Evolutionary conservation across 2,797 vertebrate species (phyloP), one percentile per base, ranked within the genome.

Genomic region (Apodemus agrarius): DNA sequence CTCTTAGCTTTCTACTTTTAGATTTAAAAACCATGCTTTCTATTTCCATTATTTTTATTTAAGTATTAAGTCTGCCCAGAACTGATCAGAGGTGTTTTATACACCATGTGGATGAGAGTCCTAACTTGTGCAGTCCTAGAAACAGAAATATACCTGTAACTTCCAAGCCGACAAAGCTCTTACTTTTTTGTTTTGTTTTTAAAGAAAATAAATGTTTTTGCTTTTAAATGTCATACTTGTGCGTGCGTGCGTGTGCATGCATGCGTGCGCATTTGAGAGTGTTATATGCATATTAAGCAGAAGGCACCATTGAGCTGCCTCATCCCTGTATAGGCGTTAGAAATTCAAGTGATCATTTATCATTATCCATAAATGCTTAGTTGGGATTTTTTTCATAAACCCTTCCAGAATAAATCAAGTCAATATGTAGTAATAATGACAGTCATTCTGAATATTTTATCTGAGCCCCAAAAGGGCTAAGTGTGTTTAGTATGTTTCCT

Each of bases 11-110:
- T 96, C 29, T 69, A 59, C 16, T 2, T 94, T 80, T 94, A 92
- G 3, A 82, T 96, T 96, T 91, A 95, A 93, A 52, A 82, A 95
- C 8, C 24, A 40, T 92, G 26, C 67, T 93, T 93, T 82, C 17
- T 75, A 1, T 76, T 86, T 59, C 4, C 21, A 6, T 78, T 83
- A 63, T 75, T 65, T 90, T 74, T n/a, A 40, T n/a, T 76, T 11
- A 94, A 82, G 49, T 89, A 49, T 21, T 81, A 76, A 57, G n/a
- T 87, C 37, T 90, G 34, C 86, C 16, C 76, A 88, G 17, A 78
- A 75, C 4, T 93, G 1, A 16, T 81, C 22, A 86, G 26, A 78
- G 11, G 19, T 92, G 21, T 95, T 96, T 95, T 90, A 74, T 88
- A 7, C 22, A 93, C 16, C 34, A 57, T 40, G 14, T 82, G 81